These are phyloP conservation scores for Naja naja DNA, from an alignment of 2,113 vertebrate genomes.

Conservation along the genomic window DNA sequence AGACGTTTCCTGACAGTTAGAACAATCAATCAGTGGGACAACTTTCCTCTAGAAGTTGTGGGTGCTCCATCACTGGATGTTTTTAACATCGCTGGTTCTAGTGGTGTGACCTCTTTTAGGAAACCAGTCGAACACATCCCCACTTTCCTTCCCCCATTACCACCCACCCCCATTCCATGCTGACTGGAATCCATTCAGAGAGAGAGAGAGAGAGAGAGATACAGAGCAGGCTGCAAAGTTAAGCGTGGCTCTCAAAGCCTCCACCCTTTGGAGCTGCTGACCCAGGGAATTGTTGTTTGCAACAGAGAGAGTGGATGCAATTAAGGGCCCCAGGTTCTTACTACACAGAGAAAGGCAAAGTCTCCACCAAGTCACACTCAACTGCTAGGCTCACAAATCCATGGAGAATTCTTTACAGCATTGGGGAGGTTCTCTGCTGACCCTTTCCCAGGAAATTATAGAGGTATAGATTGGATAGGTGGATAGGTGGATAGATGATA, in stretches of 20 bases:
- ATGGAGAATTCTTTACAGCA: neutral
- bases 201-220: neutral
- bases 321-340: neutral
- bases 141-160: neutral
- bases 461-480: neutral
- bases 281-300: neutral
- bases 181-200: neutral
- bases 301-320: neutral
- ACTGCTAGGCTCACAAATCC: neutral
- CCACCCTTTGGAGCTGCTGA: neutral
- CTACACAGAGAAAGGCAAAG: neutral
- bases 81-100: neutral
- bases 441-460: neutral
- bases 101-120: neutral
- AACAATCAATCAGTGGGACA: neutral
- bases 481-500: neutral
- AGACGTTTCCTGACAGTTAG: neutral
- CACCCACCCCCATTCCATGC: neutral
- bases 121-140: neutral
- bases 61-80: too few species aligned
- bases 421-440: neutral
- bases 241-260: neutral
- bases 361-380: neutral
- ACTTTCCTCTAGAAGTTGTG: too few species aligned
- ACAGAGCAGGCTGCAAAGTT: neutral